Base-by-base conservation (phyloP, 2,888 invertebrate species). In the Escarpia spicata region DNA sequence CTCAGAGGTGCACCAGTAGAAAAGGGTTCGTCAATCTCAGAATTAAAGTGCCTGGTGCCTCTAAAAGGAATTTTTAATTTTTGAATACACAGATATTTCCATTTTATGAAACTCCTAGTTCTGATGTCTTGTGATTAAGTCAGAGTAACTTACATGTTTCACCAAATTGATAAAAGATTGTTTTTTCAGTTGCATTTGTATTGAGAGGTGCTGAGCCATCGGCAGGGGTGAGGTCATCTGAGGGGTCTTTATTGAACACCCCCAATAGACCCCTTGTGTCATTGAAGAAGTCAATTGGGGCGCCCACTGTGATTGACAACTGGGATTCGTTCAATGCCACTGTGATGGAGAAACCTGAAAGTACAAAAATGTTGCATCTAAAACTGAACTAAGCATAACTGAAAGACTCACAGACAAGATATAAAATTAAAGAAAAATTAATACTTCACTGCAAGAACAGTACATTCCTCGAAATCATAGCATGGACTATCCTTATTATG, bases 181-280 rank as follows among this genome's bases (percentile, higher is more conserved):
- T 52, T 52, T 52, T 91, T 91, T 91, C 91, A 26, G 44, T 37
- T 15, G 91, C 43, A 15, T n/a, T 37, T 45, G 52, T 52, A 2
- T 3, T 3, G 52, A 91, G 44, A 26, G 75, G 75, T 44, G n/a
- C 8, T 37, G 44, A 45, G 44, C 91, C 91, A 91, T 37, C 44
- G 12, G 91, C 44, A 45, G 52, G 44, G 43, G 91, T 91, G 37
- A 91, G 45, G 52, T 91, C 91, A 91, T 91, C 91, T 12, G 52
- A 91, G 19, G 43, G 91, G 52, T 91, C 91, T 43, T 52, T 52
- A 31, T 91, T 91, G n/a, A 91, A 91, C 43, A 91, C 91, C 37
- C 91, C 91, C 45, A 52, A 31, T 0, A 91, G 52, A 91, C 91
- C 91, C 31, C 12, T 45, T 19, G 91, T 91, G 15, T 45, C 45